These are phyloP conservation scores for Zapornia atra DNA, from an alignment of 2,113 vertebrate genomes.

Conservation along the genomic window DNA sequence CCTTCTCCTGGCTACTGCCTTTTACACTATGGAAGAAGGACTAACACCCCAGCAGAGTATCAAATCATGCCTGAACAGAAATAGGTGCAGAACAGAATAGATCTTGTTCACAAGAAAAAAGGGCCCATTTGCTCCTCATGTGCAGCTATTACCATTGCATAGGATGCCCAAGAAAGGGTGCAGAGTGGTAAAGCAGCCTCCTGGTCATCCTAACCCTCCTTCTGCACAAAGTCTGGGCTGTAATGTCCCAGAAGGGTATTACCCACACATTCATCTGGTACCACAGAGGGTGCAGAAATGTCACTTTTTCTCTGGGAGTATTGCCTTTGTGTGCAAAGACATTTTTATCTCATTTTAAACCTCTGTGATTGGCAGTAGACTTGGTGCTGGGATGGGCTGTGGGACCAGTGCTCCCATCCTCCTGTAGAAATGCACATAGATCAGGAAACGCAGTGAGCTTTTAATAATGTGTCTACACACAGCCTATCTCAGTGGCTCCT, in stretches of 20 bases:
- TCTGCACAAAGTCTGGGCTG: background rate
- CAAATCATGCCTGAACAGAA: background rate
- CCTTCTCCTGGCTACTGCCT: background rate
- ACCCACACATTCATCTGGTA: background rate
- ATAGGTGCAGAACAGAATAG: background rate
- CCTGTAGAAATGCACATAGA: background rate
- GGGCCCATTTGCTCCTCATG: background rate
- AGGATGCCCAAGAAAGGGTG: background rate
- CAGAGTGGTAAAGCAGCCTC: background rate
- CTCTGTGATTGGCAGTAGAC: background rate
- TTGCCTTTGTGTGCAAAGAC: background rate
- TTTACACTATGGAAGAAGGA: background rate
- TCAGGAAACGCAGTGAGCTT: background rate
- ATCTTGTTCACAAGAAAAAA: background rate
- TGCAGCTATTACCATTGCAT: background rate
- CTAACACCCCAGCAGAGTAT: background rate
- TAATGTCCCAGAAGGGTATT: background rate
- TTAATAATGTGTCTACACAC: background rate
- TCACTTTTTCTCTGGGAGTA: background rate
- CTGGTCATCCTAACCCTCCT: background rate
- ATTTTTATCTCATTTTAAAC: background rate
- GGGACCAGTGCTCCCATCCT: background rate
- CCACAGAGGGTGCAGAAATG: background rate
- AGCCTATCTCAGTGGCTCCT: background rate
- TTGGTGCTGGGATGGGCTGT: background rate